phyloP scores from a whole-genome alignment of 2,797 vertebrate genomes.

The Neopelma chrysocephalum region DNA sequence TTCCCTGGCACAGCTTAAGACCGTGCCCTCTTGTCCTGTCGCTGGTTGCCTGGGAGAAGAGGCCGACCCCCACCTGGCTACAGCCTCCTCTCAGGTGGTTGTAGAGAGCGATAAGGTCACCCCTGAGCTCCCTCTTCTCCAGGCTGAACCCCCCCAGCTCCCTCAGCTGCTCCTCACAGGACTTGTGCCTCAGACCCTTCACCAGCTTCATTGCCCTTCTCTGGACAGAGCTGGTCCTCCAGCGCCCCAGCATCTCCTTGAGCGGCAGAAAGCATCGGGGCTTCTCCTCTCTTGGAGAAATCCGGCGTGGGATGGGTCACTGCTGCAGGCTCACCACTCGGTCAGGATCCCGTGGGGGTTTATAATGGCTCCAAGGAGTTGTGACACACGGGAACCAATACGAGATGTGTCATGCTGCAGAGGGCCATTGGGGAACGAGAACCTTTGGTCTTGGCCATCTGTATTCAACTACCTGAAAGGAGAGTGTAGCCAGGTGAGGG shows the following conservation, averaged over 20 bases:
- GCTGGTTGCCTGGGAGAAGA: neutral
- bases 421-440: rapidly evolving
- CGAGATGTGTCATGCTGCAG: rapidly evolving
- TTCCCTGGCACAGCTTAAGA: neutral
- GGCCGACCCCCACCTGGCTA: rapidly evolving
- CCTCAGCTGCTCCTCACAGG: neutral
- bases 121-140: neutral
- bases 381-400: rapidly evolving
- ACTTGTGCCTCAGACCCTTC: neutral
- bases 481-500: rapidly evolving
- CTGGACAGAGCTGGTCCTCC: neutral
- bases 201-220: neutral
- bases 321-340: rapidly evolving
- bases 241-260: neutral
- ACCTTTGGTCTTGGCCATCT: neutral
- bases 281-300: neutral
- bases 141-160: neutral
- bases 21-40: too few relatives aligned
- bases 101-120: neutral
- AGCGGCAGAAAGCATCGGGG: too few relatives aligned
- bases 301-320: rapidly evolving
- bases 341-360: rapidly evolving
- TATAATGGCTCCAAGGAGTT: neutral
- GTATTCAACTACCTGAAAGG: rapidly evolving
- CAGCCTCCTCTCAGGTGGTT: neutral